Evolutionary conservation across 1,140 invertebrate genomes (phyloP), one percentile per base, ranked within the genome.

Genomic region (Atopsyche davidsoni): DNA sequence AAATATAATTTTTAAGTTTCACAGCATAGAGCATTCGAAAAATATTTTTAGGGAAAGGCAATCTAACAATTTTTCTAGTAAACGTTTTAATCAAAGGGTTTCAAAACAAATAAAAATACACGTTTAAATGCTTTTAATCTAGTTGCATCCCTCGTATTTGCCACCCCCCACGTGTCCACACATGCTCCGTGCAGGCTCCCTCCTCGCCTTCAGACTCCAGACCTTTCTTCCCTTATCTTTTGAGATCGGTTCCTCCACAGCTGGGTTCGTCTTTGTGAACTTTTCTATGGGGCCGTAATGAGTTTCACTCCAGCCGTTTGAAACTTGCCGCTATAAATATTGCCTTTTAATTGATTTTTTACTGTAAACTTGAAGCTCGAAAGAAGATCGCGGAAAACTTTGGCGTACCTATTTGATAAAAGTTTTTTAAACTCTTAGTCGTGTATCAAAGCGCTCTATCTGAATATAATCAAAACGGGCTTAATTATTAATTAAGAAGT

Each of bases 281-380:
- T 52, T 52, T 46, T 41, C 36, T 40, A 41, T 46, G 44, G 46
- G 43, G 35, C 44, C 14, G 36, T 55, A 55, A 55, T 48, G 53
- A 55, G 53, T 48, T 55, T 51, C 47, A 19, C 28, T 38, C n/a
- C 32, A 34, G 28, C 3, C 38, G 45, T 43, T 53, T 46, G 32
- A 54, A 54, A 54, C 22, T 54, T 49, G 35, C 46, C 38, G 46
- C 41, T 43, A 51, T 46, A 55, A 55, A 55, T 55, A 55, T 55
- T 51, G 53, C 36, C 43, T 54, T 54, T 55, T 51, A 55, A 55
- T 55, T 55, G 53, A 55, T 49, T 51, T 46, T 46, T 51, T 35
- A 23, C 38, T 22, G 34, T 14, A 32, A 16, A 13, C 9, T 9
- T 19, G 21, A 44, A 17, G 22, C 21, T 42, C 11, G 21, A 42